Conservation (phyloP, 2,888 invertebrate species). For the Tiliacea citrago region DNA sequence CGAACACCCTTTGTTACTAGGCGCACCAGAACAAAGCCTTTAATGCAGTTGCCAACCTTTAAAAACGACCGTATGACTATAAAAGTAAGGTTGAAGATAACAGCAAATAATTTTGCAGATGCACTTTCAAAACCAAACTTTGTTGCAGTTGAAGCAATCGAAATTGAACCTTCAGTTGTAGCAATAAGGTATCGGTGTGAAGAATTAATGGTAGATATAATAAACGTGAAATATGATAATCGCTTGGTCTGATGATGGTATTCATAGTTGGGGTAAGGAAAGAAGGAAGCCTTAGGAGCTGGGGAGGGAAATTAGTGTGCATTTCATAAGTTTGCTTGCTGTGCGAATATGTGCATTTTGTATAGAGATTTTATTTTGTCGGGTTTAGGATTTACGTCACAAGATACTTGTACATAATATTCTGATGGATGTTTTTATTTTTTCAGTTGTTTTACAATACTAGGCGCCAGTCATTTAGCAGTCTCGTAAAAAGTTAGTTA, state of each 20-base stretch:
- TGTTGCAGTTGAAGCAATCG: neutral
- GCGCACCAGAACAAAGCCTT: conserved; percentile 65
- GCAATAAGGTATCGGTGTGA: conserved; percentile 42
- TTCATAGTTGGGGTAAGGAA: conserved; percentile 83
- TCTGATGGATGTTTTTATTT: too few relatives aligned
- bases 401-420: neutral
- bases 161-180: conserved; percentile 35
- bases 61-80: conserved; percentile 37
- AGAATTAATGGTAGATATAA: conserved; percentile 33
- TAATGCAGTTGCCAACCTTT: neutral
- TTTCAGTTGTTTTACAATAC: too few relatives aligned
- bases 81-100: neutral
- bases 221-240: conserved; percentile 88
- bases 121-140: conserved; percentile 41
- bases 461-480: too few relatives aligned
- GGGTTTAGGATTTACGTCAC: conserved; percentile 9
- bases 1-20: conserved; percentile 80
- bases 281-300: conserved; percentile 82
- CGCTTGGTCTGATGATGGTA: conserved; percentile 86
- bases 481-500: too few relatives aligned
- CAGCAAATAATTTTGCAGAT: conserved; percentile 29
- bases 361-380: conserved; percentile 27
- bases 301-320: conserved; percentile 80
- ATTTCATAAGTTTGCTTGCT: conserved; percentile 75
- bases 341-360: conserved; percentile 54